A percentile compares a stretch with the other conserved stretches of the same genome.
phyloP scores from a whole-genome alignment of 2,113 vertebrate species.

The Coryphaenoides rupestris region DNA sequence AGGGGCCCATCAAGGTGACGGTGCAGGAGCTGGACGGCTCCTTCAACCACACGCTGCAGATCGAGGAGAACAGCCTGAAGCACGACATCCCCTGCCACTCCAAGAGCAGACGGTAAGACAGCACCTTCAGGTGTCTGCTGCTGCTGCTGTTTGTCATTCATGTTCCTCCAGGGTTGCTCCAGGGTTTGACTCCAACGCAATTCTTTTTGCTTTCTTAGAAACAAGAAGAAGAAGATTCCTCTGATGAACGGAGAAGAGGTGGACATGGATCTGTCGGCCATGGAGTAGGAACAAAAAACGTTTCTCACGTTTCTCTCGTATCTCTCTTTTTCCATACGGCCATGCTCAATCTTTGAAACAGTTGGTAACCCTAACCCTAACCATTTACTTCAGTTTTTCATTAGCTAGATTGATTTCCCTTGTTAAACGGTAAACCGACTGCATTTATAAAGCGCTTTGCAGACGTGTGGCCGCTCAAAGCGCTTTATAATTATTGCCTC shows the following conservation, averaged over 20 bases:
- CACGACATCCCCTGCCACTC: constrained; percentile 99
- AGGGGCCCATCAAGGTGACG: constrained; percentile 98
- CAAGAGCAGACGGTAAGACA: constrained; percentile 94
- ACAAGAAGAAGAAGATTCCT: constrained; percentile 99
- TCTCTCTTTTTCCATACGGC: not conserved
- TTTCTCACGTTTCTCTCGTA: not conserved
- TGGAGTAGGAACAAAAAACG: constrained; percentile 78
- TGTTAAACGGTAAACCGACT: too few species aligned
- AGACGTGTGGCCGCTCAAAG: too few species aligned
- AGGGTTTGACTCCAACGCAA: constrained; percentile 1
- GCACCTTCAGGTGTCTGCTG: not conserved
- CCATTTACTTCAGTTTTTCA: too few species aligned
- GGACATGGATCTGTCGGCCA: constrained; percentile 97
- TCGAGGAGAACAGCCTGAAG: constrained; percentile 98
- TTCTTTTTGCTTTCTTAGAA: constrained; percentile 75
- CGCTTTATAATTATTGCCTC: too few species aligned
- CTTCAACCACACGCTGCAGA: constrained; percentile 96
- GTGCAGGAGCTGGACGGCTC: constrained; percentile 97
- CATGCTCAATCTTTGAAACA: not conserved
- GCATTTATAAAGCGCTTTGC: too few species aligned
- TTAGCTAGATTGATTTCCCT: not conserved
- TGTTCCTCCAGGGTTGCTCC: not conserved
- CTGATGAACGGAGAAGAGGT: constrained; percentile 98
- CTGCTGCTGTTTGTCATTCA: not conserved
- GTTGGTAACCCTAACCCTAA: too few species aligned